A percentile compares a stretch with the other conserved stretches of the same genome.
These are phyloP conservation scores for Hiodon tergisus DNA, from an alignment of 2,113 vertebrate species.

Conservation along the genomic window DNA sequence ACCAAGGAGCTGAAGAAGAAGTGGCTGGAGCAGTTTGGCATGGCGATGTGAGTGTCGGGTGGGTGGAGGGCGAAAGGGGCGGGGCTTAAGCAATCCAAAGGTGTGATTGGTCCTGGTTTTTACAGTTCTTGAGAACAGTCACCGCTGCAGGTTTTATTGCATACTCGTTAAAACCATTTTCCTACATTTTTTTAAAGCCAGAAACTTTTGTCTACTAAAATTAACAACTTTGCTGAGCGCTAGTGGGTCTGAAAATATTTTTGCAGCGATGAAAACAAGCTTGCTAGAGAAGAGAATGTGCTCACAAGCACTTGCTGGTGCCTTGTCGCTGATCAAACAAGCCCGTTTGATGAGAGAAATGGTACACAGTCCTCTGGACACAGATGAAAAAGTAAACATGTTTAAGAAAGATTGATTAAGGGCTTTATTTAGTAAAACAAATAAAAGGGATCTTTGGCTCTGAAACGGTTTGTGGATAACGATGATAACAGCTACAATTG, in stretches of 20 bases:
- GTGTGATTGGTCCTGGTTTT: neutral
- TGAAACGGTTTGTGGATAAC: neutral
- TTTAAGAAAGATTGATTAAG: neutral
- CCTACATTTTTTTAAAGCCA: no score
- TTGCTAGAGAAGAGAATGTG: constrained; percentile 7
- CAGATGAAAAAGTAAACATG: neutral
- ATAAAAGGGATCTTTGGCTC: neutral
- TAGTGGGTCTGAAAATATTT: neutral
- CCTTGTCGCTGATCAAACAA: neutral
- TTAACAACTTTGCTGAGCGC: neutral
- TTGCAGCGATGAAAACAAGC: neutral
- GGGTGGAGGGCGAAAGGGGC: neutral
- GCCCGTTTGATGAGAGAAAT: constrained; percentile 2
- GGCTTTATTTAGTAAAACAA: neutral
- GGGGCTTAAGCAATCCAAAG: neutral
- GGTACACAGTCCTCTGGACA: neutral
- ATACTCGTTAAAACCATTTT: no score
- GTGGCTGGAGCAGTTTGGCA: constrained; percentile 96
- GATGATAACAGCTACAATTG: neutral
- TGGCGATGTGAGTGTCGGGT: constrained; percentile 88
- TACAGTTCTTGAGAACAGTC: neutral
- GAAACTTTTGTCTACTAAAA: neutral
- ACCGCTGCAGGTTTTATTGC: no score
- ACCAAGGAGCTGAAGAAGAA: constrained; percentile 99
- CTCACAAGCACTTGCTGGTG: neutral